Conservation (phyloP, 2,113 vertebrate genomes). For the Philantomba maxwellii region DNA sequence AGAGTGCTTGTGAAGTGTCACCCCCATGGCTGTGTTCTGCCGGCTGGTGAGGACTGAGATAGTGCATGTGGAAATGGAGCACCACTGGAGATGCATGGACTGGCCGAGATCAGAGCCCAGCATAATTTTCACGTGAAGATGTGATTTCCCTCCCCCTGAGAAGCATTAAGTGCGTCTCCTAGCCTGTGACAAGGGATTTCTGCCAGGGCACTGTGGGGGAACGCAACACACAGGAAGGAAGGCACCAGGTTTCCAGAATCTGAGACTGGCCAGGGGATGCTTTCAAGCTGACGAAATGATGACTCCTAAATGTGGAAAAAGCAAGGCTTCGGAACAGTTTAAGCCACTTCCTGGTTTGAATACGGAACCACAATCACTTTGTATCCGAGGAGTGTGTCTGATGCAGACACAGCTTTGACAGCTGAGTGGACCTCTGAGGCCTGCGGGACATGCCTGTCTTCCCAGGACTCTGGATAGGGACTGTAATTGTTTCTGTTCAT, state of each 20-base stretch:
- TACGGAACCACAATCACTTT: rapidly evolving
- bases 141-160: neutral
- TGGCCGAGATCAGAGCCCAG: constrained; percentile 58
- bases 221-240: neutral
- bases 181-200: neutral
- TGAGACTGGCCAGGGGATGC: neutral
- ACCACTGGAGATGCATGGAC: constrained; percentile 55
- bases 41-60: constrained; percentile 69
- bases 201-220: neutral
- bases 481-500: neutral
- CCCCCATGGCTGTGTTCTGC: constrained; percentile 52
- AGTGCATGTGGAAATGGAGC: constrained; percentile 54
- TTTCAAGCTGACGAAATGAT: neutral
- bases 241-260: neutral
- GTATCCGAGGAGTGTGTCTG: neutral
- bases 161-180: neutral
- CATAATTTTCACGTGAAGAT: constrained; percentile 56
- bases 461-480: neutral
- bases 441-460: neutral
- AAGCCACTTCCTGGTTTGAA: neutral
- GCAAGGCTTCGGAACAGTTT: neutral
- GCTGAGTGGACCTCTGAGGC: neutral
- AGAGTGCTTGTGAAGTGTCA: constrained; percentile 63
- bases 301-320: neutral
- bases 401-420: neutral